Evolutionary conservation across 2,797 vertebrate species (phyloP).

Genomic region (Spinibarbus caldwelli): DNA sequence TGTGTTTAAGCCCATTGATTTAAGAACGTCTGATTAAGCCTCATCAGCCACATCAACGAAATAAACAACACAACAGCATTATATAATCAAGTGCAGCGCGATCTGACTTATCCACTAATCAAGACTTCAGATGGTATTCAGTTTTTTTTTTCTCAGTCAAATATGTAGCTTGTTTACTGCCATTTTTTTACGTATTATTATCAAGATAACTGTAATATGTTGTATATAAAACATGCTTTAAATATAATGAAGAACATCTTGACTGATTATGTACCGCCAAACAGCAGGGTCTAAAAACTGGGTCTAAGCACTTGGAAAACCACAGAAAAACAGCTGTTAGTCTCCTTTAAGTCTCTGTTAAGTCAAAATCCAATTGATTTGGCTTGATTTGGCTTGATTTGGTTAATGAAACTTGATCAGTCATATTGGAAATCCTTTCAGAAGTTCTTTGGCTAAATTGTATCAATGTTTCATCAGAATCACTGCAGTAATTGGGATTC

Average conservation of each 20-base stretch:
- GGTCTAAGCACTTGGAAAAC: background rate
- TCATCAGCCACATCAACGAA: constrained; percentile 76
- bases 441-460: background rate
- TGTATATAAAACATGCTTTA: constrained; percentile 19
- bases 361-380: background rate
- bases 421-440: constrained; percentile 1
- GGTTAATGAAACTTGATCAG: background rate
- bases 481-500: constrained; percentile 15
- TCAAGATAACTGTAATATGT: constrained; percentile 47
- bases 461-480: constrained; percentile 17
- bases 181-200: constrained; percentile 26
- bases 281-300: background rate
- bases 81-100: constrained; percentile 76
- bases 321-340: background rate
- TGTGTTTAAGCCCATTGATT: constrained; percentile 69
- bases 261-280: background rate
- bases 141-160: constrained; percentile 62
- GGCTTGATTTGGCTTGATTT: too few relatives aligned
- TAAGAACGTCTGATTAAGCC: constrained; percentile 71
- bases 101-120: constrained; percentile 73
- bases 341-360: constrained; percentile 11
- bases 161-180: constrained; percentile 52
- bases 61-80: constrained; percentile 68
- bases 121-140: constrained; percentile 65
- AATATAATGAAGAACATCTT: background rate